Conservation (phyloP, 1,140 invertebrate genomes). For the Portunus trituberculatus region DNA sequence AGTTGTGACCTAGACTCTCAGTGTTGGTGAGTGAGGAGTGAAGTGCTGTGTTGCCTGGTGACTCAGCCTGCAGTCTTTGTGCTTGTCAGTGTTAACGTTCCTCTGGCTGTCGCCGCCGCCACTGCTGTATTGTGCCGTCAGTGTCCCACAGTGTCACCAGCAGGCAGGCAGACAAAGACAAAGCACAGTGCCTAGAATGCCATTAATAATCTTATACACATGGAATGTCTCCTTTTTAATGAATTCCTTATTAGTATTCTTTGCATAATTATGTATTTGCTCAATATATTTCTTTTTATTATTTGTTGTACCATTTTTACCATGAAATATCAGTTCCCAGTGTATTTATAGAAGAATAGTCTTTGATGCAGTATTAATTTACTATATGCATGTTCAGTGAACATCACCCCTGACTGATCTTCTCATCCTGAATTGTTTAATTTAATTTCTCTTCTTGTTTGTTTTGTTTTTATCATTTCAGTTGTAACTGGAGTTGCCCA, state of each 20-base stretch:
- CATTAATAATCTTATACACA: too few species aligned
- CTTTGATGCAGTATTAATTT: conserved; percentile 31
- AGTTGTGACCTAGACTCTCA: too few species aligned
- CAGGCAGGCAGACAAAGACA: too few species aligned
- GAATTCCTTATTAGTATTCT: conserved; percentile 19
- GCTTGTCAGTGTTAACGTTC: too few species aligned
- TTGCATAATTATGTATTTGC: neutral
- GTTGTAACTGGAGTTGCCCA: conserved; percentile 74
- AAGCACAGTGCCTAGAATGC: too few species aligned
- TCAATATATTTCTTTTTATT: conserved; percentile 33
- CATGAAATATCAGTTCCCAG: neutral
- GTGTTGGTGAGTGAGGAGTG: too few species aligned
- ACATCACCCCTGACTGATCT: conserved; percentile 52
- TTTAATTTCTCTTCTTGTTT: conserved; percentile 76
- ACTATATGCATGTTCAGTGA: conserved; percentile 43
- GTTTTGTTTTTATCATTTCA: conserved; percentile 77
- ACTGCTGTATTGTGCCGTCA: too few species aligned
- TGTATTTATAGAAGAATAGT: conserved; percentile 29
- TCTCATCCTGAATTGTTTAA: conserved; percentile 68
- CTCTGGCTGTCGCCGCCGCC: too few species aligned
- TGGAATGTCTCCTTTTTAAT: neutral
- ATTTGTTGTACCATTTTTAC: conserved; percentile 27
- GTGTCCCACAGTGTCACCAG: too few species aligned
- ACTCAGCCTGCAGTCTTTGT: too few species aligned
- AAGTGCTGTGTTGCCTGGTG: too few species aligned